Evolutionary conservation across 1,140 invertebrate genomes (phyloP).

Genomic region (Anoplophora glabripennis): DNA sequence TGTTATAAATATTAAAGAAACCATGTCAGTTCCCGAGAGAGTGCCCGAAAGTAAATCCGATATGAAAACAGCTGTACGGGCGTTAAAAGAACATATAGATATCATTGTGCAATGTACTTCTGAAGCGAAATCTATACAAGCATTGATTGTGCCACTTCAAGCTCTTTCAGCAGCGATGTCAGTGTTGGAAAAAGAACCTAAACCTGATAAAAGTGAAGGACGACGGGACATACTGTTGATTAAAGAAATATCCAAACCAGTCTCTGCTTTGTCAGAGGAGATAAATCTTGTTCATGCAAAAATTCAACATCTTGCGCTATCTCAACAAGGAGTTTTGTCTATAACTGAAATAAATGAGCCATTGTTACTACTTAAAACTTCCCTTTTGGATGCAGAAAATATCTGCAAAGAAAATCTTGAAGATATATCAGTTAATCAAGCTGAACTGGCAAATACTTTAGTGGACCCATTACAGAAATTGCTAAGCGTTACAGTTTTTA

Average conservation of each 20-base stretch:
- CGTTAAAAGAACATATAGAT: constrained; percentile 21
- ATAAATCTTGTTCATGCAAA: neutral
- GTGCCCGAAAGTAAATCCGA: constrained; percentile 6
- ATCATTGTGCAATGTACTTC: constrained; percentile 4
- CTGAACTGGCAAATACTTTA: neutral
- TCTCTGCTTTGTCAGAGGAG: neutral
- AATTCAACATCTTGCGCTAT: too few species aligned
- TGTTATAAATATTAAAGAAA: constrained; percentile 11
- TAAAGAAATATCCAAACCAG: too few species aligned
- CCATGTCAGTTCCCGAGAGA: constrained; percentile 7
- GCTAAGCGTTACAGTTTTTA: constrained; percentile 14
- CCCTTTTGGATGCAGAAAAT: neutral
- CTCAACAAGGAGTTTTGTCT: too few species aligned
- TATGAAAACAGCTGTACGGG: constrained; percentile 11
- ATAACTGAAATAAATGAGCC: neutral
- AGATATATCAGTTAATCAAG: neutral
- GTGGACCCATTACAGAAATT: constrained; percentile 13
- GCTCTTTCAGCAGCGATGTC: constrained; percentile 7
- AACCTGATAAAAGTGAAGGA: constrained; percentile 15
- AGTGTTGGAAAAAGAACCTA: constrained; percentile 12
- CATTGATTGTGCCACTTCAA: constrained; percentile 16
- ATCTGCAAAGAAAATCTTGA: neutral
- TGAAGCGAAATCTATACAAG: constrained; percentile 8
- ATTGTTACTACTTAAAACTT: neutral
- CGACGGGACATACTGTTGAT: neutral